Conservation (phyloP, 2,797 vertebrate genomes). For the Hirundo rustica region DNA sequence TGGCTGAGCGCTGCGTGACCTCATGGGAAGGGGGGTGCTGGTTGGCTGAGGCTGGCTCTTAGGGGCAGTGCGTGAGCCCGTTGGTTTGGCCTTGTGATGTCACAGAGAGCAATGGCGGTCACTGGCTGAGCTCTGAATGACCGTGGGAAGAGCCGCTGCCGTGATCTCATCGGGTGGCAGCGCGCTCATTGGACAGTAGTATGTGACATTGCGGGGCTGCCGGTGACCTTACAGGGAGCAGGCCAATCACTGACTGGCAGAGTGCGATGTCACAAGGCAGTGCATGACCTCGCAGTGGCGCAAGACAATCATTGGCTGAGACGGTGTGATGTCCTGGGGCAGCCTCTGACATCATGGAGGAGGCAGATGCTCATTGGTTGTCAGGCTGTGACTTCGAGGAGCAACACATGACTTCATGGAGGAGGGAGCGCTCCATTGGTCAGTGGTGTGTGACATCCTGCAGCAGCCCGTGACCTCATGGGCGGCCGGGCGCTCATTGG, state of each 20-base stretch:
- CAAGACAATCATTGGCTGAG: rapidly evolving
- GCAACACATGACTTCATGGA: neutral
- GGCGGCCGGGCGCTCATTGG: neutral
- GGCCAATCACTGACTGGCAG: rapidly evolving
- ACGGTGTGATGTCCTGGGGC: neutral
- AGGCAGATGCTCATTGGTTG: neutral
- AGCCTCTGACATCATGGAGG: neutral
- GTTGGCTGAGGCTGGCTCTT: rapidly evolving
- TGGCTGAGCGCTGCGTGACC: rapidly evolving
- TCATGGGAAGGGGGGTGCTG: rapidly evolving
- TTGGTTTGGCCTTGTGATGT: rapidly evolving
- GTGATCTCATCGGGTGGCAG: rapidly evolving
- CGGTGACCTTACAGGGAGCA: neutral
- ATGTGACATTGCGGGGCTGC: rapidly evolving
- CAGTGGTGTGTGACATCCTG: neutral
- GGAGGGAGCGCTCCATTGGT: neutral
- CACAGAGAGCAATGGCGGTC: rapidly evolving
- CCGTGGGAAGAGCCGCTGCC: rapidly evolving
- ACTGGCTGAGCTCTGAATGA: rapidly evolving
- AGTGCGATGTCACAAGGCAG: neutral
- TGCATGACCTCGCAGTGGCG: rapidly evolving
- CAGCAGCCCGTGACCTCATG: neutral
- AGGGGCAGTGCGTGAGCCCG: rapidly evolving
- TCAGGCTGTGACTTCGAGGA: neutral
- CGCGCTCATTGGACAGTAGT: rapidly evolving